phyloP scores from a whole-genome alignment of 2,113 vertebrate genomes.

The Dipodomys merriami region DNA sequence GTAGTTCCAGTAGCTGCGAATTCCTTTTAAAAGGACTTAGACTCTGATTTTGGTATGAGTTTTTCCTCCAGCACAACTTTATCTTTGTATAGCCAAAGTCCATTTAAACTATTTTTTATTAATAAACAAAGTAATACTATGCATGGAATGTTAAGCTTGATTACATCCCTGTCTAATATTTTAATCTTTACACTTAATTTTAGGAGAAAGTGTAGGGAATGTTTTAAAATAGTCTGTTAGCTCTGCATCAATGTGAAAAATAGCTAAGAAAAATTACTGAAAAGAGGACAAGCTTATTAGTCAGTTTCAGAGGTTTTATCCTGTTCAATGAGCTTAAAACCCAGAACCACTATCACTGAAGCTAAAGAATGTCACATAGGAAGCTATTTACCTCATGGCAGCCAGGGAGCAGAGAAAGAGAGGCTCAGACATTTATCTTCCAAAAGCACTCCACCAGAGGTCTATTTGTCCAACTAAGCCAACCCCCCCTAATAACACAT shows the following conservation, averaged over 20 bases:
- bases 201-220: neutral
- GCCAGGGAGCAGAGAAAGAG: too few species aligned
- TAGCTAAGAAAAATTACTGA: too few species aligned
- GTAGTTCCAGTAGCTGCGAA: neutral
- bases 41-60: neutral
- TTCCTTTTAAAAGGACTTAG: neutral
- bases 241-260: neutral
- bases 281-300: too few species aligned
- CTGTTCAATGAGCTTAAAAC: too few species aligned
- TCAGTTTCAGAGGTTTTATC: too few species aligned
- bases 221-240: conserved; percentile 9
- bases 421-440: too few species aligned
- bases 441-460: too few species aligned
- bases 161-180: neutral
- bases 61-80: neutral
- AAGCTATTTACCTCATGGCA: too few species aligned
- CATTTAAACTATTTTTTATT: neutral
- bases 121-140: neutral
- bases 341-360: too few species aligned
- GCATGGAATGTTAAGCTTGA: neutral
- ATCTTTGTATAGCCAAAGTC: neutral
- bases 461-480: too few species aligned
- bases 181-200: neutral
- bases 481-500: too few species aligned
- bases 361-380: too few species aligned